A percentile compares a stretch with the other conserved stretches of the same genome.
Evolutionary conservation across 2,113 vertebrate genomes (phyloP).

Genomic region (Plestiodon gilberti): DNA sequence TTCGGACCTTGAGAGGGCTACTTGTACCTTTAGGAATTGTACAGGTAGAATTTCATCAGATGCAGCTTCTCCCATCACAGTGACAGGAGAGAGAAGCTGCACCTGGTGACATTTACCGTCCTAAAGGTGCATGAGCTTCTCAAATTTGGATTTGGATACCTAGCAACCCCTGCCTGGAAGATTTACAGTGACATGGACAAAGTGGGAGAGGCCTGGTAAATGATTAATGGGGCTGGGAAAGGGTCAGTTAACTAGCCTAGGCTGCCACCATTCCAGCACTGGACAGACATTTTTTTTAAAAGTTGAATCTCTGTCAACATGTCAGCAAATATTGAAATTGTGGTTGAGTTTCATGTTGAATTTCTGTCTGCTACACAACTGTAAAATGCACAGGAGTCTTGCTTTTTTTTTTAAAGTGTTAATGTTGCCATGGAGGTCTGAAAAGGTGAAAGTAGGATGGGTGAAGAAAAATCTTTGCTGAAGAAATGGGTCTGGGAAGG

Average conservation of each 20-base stretch:
- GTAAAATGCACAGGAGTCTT: not conserved
- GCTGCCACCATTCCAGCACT: too few relatives aligned
- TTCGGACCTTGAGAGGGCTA: not conserved
- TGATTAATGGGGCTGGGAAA: not conserved
- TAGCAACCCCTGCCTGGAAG: not conserved
- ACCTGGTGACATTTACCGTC: not conserved
- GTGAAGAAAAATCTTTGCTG: not conserved
- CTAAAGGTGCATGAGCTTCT: not conserved
- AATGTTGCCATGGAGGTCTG: not conserved
- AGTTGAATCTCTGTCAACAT: too few relatives aligned
- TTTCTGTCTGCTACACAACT: not conserved
- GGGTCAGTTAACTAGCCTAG: not conserved
- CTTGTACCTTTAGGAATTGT: not conserved
- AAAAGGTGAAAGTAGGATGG: not conserved
- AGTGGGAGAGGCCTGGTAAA: not conserved
- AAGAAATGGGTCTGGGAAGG: not conserved
- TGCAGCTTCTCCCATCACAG: not conserved
- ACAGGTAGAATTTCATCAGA: too few relatives aligned
- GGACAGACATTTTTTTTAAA: too few relatives aligned
- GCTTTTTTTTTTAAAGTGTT: not conserved
- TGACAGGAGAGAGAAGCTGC: not conserved
- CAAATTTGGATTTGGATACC: not conserved
- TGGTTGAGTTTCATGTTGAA: not conserved
- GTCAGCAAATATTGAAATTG: not conserved
- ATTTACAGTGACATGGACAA: not conserved